These are phyloP conservation scores for Dreissena polymorpha DNA, from an alignment of 1,140 invertebrate species.

Conservation along the genomic window DNA sequence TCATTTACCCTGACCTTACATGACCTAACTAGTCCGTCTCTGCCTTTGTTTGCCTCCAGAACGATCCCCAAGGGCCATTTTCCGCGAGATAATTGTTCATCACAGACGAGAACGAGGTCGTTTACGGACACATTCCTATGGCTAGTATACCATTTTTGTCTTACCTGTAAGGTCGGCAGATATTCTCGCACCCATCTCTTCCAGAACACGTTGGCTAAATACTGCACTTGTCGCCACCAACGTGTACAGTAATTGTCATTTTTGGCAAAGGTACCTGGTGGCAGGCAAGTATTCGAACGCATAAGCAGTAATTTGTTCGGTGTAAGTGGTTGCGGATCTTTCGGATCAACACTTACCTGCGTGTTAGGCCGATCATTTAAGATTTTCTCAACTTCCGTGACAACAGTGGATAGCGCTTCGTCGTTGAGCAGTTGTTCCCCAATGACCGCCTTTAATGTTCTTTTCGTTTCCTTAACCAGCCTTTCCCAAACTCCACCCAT, in stretches of 20 bases:
- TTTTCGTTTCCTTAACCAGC: not conserved
- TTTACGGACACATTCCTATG: slow-evolving; percentile 23
- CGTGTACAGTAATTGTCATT: slow-evolving; percentile 42
- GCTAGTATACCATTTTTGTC: slow-evolving; percentile 30
- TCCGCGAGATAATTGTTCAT: too few relatives aligned
- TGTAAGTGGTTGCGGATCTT: slow-evolving; percentile 8
- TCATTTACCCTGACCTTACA: too few relatives aligned
- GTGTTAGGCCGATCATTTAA: slow-evolving; percentile 48
- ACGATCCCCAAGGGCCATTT: too few relatives aligned
- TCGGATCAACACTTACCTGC: not conserved
- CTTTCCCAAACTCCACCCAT: too few relatives aligned
- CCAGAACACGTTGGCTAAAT: too few relatives aligned
- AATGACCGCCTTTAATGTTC: not conserved
- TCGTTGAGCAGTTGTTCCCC: slow-evolving; percentile 37
- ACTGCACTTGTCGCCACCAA: too few relatives aligned
- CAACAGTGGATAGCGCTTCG: slow-evolving; percentile 13
- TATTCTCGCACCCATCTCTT: too few relatives aligned
- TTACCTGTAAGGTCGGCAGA: too few relatives aligned
- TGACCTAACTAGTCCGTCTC: too few relatives aligned
- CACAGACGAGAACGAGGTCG: too few relatives aligned
- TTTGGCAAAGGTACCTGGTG: too few relatives aligned
- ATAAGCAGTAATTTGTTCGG: slow-evolving; percentile 43
- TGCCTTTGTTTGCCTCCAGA: too few relatives aligned
- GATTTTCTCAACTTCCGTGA: slow-evolving; percentile 36
- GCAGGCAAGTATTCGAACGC: slow-evolving; percentile 10